Base-by-base conservation (phyloP, 35 echinoderm and acorn worm genomes). In the Eucidaris tribuloides region DNA sequence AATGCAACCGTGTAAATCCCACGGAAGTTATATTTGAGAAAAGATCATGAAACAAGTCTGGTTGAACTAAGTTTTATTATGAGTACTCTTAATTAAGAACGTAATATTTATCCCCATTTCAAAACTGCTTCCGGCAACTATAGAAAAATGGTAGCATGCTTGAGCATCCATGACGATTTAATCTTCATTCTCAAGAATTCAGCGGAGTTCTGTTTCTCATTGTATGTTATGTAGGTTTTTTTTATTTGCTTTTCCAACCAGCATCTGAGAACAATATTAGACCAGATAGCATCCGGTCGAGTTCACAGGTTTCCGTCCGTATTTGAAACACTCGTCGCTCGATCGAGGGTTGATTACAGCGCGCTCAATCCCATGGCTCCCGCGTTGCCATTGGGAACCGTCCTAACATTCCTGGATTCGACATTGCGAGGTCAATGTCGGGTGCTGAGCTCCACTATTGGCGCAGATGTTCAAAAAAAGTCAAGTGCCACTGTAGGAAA, bases 371-470 rank as follows among this genome's bases (percentile, higher is more conserved):
- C 14, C 80, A 81, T 20, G 89, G 89, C 23, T 50, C 90, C 37
- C 42, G 42, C n/a, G 38, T 37, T 39, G 85, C 94, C 20, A 81
- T 27, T n/a, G 15, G 94, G 80, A 15, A 62, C 59, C 25, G 81
- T 97, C 3, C 48, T 97, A 1, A 78, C 86, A 2, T 97, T 89
- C 33, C 79, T 97, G 22, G 94, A 97, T 61, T 81, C 94, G 28
- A n/a, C 94, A 97, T 65, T 92, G 90, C 48, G 94, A 97, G 83
- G 81, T 81, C 17, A 82, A 58, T 0, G 79, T 76, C 18, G 88
- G 83, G n/a, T 97, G 94, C 89, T 38, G 92, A 18, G 81, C 81
- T 37, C 94, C 94, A 23, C 70, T 97, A 1, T 64, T 92, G 28
- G 60, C 81, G 62, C 43, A 77, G 20, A 76, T 97, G 19, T 28